Base-by-base conservation (phyloP, 1,140 invertebrate genomes). In the Heliconius melpomene region DNA sequence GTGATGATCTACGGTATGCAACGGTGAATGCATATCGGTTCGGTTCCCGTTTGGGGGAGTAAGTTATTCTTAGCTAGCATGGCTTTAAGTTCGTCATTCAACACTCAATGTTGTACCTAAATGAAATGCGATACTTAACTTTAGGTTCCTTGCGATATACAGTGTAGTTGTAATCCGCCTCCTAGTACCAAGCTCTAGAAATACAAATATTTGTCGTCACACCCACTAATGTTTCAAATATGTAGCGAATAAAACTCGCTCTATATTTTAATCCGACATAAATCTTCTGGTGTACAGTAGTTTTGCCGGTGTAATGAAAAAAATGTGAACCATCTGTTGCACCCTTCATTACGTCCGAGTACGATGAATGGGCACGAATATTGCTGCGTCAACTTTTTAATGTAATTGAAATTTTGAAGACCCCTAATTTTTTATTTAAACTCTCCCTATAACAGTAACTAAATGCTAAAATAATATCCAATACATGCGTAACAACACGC, bases 301-400 rank as follows among this genome's bases (percentile, higher is more conserved):
- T 92, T 93, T 87, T 89, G 89, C 83, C 85, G 88, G 86, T 89
- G 86, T 91, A 93, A 93, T 92, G 88, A 92, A 94, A 94, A 36
- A 93, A 93, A 94, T 93, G 83, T 88, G 85, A 82, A 93, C 89
- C 91, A 93, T 93, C 93, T 94, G 93, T 93, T 94, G 88, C 91
- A 91, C 93, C 93, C 91, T 94, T 92, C 91, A 92, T 92, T 92
- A 90, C 87, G 83, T 89, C 80, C 83, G 79, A 87, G 80, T 80
- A 84, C 81, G 83, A 84, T 89, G 86, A 88, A 91, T 90, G 86
- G 88, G 85, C 86, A 86, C 88, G 89, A 87, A 88, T 89, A 86
- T 84, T 85, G 85, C 85, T 76, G 80, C 84, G 86, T 89, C 89
- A 88, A 93, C 86, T 91, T 94, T 94, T 92, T 93, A 93, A 93